Evolutionary conservation across 2,113 vertebrate genomes (phyloP).

Genomic region (Osmerus mordax): DNA sequence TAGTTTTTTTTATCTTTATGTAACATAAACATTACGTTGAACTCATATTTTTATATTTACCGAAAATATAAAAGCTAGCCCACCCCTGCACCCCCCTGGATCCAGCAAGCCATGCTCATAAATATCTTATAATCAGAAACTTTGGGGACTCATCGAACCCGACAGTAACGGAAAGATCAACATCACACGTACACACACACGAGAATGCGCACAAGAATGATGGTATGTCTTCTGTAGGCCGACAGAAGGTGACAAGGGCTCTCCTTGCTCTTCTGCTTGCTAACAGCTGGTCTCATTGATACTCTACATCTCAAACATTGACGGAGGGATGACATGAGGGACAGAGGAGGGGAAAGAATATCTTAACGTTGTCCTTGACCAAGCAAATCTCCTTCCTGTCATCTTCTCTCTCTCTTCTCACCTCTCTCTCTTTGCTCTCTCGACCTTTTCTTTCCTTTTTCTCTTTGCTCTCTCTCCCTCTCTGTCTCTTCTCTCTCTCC

Average conservation of each 20-base stretch:
- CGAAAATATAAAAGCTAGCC: conserved; percentile 9
- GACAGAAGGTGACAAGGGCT: not conserved
- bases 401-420: not conserved
- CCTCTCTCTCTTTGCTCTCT: conserved; percentile 3
- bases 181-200: conserved; percentile 6
- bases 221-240: conserved; percentile 2
- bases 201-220: not conserved
- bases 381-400: not conserved
- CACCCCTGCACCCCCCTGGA: not conserved
- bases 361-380: too few species aligned
- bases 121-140: conserved; percentile 42
- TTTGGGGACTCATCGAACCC: conserved; percentile 25
- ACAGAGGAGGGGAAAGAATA: not conserved
- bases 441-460: not conserved
- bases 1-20: too few species aligned
- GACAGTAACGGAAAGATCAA: conserved; percentile 17
- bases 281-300: too few species aligned
- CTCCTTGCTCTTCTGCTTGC: not conserved
- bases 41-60: too few species aligned
- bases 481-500: not conserved
- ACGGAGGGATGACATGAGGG: not conserved
- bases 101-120: conserved; percentile 23
- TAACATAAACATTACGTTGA: too few species aligned
- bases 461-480: not conserved
- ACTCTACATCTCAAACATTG: too few species aligned